Evolutionary conservation across 2,797 vertebrate species (phyloP), one percentile per base, ranked within the genome.

Genomic region (Pitangus sulphuratus): DNA sequence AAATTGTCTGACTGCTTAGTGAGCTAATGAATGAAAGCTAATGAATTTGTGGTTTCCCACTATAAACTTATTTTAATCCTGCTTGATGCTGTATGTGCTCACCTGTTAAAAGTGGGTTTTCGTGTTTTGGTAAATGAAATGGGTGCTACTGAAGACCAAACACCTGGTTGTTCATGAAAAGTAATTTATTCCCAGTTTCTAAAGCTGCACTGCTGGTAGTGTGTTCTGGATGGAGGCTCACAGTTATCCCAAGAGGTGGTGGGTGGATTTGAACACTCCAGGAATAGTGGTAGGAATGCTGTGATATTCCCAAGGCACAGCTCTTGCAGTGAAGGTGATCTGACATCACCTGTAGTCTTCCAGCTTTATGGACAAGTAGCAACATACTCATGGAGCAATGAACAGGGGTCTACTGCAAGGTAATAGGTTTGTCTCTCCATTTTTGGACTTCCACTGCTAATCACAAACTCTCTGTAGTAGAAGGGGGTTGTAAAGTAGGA

Each of bases 1-100:
- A 92, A 93, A 37, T n/a, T 33, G 10, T 60, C 22, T 71, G 56
- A n/a, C 37, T 74, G 15, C 48, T 89, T 87, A 80, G 19, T 70
- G 53, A 89, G 58, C 30, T 86, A 72, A 40, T 76, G 62, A 87
- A 57, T 79, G 71, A 77, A 84, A 68, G 15, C 53, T 68, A 76
- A 81, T 39, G 42, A 79, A 54, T 54, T 42, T 75, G 37, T 89
- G 11, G 6, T 48, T 95, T 42, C 33, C 8, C 14, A 9, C 47
- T 65, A 2, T 37, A 75, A 81, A 60, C 26, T 39, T 70, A 13
- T 1, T 84, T 51, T 42, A 54, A 50, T 82, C 42, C 15, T 82
- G 10, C 62, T 72, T 66, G 22, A 21, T 83, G 44, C 24, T 58
- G 5, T 54, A 5, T 35, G 21, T 79, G 30, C 48, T 91, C 11